A percentile compares a stretch with the other conserved stretches of the same genome.
phyloP scores from a whole-genome alignment of 2,797 vertebrate genomes.

The Alfaro cultratus region DNA sequence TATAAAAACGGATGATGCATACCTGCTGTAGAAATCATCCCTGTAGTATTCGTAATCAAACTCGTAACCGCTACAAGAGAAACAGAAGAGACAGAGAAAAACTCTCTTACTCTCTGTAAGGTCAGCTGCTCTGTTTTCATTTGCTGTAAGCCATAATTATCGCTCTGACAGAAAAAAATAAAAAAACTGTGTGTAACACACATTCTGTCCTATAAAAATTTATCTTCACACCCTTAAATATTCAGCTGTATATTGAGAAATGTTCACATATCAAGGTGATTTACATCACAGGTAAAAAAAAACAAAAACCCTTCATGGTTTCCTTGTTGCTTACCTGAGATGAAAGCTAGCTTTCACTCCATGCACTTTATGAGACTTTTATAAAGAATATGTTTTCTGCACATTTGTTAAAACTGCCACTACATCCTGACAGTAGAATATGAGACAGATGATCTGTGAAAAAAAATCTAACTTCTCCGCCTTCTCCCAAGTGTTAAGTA shows the following conservation, averaged over 20 bases:
- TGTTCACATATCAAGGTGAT: not conserved
- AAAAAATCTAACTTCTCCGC: too few relatives aligned
- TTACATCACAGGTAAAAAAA: not conserved
- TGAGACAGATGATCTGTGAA: too few relatives aligned
- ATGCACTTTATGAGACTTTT: not conserved
- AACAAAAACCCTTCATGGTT: not conserved
- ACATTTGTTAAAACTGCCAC: too few relatives aligned
- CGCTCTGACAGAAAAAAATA: slow-evolving; percentile 23
- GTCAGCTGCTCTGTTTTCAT: not conserved
- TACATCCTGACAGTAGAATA: too few relatives aligned
- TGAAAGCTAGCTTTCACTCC: not conserved
- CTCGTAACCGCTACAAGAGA: slow-evolving; percentile 88
- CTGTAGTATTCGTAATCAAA: slow-evolving; percentile 99
- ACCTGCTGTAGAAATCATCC: slow-evolving; percentile 99
- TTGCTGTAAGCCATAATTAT: not conserved
- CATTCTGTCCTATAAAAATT: not conserved
- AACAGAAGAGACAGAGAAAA: slow-evolving; percentile 3
- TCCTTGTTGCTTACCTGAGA: not conserved
- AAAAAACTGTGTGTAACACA: not conserved
- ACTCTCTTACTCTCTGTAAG: slow-evolving; percentile 8
- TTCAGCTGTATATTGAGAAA: not conserved
- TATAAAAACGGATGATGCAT: slow-evolving; percentile 66
- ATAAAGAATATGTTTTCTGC: too few relatives aligned
- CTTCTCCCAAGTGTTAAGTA: too few relatives aligned
- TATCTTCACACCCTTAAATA: not conserved